These are phyloP conservation scores for Carcina quercana DNA, from an alignment of 2,888 invertebrate genomes.

Conservation along the genomic window DNA sequence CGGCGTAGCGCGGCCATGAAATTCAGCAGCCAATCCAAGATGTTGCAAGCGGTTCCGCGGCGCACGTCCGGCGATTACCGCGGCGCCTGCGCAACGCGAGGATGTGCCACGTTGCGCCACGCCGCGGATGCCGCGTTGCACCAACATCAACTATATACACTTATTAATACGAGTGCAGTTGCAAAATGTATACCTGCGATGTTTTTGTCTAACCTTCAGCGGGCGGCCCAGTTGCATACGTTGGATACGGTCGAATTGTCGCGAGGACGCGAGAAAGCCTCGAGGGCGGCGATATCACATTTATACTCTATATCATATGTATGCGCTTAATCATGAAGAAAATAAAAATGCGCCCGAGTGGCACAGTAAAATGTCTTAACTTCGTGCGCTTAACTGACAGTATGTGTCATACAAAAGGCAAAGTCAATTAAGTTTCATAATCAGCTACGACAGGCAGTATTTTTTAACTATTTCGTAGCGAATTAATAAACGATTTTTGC, in stretches of 20 bases:
- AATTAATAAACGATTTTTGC: too few species aligned
- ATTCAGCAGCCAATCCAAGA: slow-evolving; percentile 31
- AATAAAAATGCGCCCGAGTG: too few species aligned
- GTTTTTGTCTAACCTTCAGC: slow-evolving; percentile 66
- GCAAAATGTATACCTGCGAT: slow-evolving; percentile 60
- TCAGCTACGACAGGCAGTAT: too few species aligned
- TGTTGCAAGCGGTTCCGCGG: slow-evolving; percentile 59
- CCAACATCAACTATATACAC: slow-evolving; percentile 45
- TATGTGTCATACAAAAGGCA: too few species aligned
- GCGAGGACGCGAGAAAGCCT: slow-evolving; percentile 57
- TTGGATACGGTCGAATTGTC: slow-evolving; percentile 61
- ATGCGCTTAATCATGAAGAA: too few species aligned
- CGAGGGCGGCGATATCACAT: too few species aligned
- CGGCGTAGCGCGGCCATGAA: slow-evolving; percentile 26
- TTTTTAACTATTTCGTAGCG: too few species aligned
- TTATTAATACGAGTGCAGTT: slow-evolving; percentile 68
- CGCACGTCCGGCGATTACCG: slow-evolving; percentile 65
- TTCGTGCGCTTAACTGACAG: too few species aligned
- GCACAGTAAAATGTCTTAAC: too few species aligned
- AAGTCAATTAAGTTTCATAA: too few species aligned
- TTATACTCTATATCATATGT: too few species aligned
- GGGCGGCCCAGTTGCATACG: slow-evolving; percentile 61
- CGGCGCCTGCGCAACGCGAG: slow-evolving; percentile 57
- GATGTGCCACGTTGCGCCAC: slow-evolving; percentile 62
- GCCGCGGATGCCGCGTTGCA: slow-evolving; percentile 69